Base-by-base conservation (phyloP, 2,797 vertebrate genomes). In the Semaprochilodus insignis region DNA sequence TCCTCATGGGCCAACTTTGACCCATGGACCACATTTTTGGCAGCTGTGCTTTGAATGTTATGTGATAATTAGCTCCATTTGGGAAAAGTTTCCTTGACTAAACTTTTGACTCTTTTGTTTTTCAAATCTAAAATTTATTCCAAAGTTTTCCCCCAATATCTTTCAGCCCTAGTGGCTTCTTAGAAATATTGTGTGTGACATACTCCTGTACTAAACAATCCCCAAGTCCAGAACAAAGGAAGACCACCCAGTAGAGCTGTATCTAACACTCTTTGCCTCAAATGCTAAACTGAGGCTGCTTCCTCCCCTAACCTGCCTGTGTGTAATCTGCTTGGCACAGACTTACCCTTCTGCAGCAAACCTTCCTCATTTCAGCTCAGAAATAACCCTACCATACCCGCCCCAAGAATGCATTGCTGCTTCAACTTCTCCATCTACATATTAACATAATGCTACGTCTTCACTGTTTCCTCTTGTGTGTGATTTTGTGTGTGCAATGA, bases 391-490 rank as follows among this genome's bases (percentile, higher is more conserved):
- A 77, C 71, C 79, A 66, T 70, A 71, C 57, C 63, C 74, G 74
- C 63, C 67, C 75, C 74, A 80, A 82, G 51, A 83, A 67, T 82
- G 54, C 71, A 65, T 65, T 77, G n/a, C 82, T 74, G 27, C 55
- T 34, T 71, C 71, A 60, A 77, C 66, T 3, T 82, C 76, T 69
- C 52, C 65, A 63, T 83, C 27, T 63, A 78, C 67, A 72, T 85
- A 78, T 40, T 78, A 17, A 55, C 57, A 15, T 27, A 10, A 51
- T 14, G 40, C 74, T 31, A 23, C 34, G 34, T 23, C 31, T 3
- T 81, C 21, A 71, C 3, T 23, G 14, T 71, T n/a, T 79, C 36
- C 59, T 23, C 57, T 11, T 70, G 15, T 21, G 44, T 25, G 27
- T 59, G 44, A 17, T 7, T 70, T 23, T 78, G 6, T 75, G 7